Percentiles rank a stretch among this genome's conserved stretches.
phyloP scores from a whole-genome alignment of 1,140 invertebrate genomes.

The Drosophila elegans region DNA sequence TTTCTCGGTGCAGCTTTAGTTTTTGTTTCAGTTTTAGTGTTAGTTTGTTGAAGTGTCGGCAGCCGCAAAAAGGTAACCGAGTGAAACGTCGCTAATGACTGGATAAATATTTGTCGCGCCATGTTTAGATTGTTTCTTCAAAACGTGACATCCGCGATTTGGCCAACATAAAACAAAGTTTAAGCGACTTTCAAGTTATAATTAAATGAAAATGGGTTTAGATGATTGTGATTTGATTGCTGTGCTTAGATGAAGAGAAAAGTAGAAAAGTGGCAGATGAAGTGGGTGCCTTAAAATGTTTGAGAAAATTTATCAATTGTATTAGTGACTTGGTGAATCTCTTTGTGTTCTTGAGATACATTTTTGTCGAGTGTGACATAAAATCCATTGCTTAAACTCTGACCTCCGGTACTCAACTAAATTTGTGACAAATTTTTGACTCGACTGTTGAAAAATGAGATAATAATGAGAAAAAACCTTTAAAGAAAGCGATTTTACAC shows the following conservation, averaged over 20 bases:
- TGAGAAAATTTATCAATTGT: not conserved
- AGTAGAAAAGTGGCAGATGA: not conserved
- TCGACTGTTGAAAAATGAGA: no score
- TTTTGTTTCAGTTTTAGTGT: slow-evolving; percentile 30
- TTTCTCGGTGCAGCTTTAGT: slow-evolving; percentile 9
- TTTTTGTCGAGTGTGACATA: no score
- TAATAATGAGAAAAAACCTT: no score
- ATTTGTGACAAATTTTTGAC: no score
- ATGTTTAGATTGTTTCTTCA: slow-evolving; percentile 28
- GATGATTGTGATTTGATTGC: slow-evolving; percentile 41
- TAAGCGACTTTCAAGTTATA: slow-evolving; percentile 33
- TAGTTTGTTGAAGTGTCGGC: slow-evolving; percentile 21
- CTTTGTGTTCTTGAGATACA: no score
- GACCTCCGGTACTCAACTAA: no score
- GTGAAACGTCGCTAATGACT: slow-evolving; percentile 58
- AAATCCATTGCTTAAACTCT: no score
- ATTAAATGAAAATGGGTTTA: slow-evolving; percentile 43
- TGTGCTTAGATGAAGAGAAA: not conserved
- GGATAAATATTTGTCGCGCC: slow-evolving; percentile 56
- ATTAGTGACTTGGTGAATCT: no score
- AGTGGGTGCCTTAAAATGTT: not conserved
- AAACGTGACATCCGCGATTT: slow-evolving; percentile 42
- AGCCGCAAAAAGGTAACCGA: slow-evolving; percentile 47
- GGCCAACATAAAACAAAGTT: slow-evolving; percentile 28
- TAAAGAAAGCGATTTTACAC: no score